Percentiles rank a stretch among this genome's conserved stretches.
These are phyloP conservation scores for Leptinotarsa peninsularis DNA, from an alignment of 2,888 invertebrate genomes.

Conservation along the genomic window DNA sequence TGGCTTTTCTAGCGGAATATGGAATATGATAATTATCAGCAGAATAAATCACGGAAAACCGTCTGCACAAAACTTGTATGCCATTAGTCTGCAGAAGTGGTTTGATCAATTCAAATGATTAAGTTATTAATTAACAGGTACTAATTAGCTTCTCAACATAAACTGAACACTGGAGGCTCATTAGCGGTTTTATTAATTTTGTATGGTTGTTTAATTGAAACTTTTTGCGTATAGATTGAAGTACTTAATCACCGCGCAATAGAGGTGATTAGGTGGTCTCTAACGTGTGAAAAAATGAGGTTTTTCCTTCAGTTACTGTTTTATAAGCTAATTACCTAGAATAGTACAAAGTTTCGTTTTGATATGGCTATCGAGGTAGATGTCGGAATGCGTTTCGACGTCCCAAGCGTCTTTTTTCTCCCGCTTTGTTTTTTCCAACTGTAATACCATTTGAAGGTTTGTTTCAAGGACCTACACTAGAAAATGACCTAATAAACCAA, in stretches of 20 bases:
- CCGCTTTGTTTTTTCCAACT: too few relatives aligned
- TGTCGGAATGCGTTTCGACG: too few relatives aligned
- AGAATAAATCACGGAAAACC: conserved; percentile 12
- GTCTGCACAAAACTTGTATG: conserved; percentile 14
- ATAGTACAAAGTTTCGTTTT: too few relatives aligned
- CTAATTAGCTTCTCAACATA: conserved; percentile 25
- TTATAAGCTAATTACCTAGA: too few relatives aligned
- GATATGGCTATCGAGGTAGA: too few relatives aligned
- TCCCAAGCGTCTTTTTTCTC: too few relatives aligned
- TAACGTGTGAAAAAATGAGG: conserved; percentile 2
- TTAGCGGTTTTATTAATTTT: conserved; percentile 42
- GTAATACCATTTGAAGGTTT: too few relatives aligned
- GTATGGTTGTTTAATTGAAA: conserved; percentile 19
- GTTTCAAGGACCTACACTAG: too few relatives aligned
- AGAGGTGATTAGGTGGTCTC: neutral
- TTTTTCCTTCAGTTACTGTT: neutral
- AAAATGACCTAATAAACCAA: too few relatives aligned
- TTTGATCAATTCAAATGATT: conserved; percentile 28
- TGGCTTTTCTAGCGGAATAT: neutral
- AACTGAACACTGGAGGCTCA: conserved; percentile 31
- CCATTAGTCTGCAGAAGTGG: conserved; percentile 8
- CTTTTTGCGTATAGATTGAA: conserved; percentile 19
- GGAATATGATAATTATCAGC: conserved; percentile 9
- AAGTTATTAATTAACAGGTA: conserved; percentile 32
- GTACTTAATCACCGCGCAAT: neutral